phyloP scores from a whole-genome alignment of 2,797 vertebrate species.

The Cuculus canorus region DNA sequence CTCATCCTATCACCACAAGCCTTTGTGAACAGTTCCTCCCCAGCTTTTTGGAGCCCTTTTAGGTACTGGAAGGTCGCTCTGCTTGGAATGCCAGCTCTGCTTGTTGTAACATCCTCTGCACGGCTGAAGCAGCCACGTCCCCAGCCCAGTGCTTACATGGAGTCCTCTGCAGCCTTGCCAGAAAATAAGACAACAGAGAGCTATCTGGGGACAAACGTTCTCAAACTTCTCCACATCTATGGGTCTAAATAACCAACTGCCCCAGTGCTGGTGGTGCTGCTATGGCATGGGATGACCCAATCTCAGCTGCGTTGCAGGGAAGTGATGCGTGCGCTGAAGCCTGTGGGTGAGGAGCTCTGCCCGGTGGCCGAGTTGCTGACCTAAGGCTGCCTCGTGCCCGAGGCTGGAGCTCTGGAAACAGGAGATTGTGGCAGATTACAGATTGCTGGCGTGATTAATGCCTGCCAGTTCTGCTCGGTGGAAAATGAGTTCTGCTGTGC shows the following conservation, averaged over 20 bases:
- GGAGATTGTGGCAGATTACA: not conserved
- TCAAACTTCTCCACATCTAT: not conserved
- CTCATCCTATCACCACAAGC: too few species aligned
- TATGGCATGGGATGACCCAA: not conserved
- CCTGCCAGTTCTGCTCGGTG: not conserved
- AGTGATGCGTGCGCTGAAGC: fast-evolving
- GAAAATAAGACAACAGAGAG: not conserved
- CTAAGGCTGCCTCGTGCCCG: not conserved
- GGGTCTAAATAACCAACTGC: not conserved
- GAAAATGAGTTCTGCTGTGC: not conserved
- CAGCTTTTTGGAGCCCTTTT: too few species aligned
- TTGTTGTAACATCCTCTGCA: not conserved
- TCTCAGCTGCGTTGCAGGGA: not conserved
- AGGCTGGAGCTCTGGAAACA: not conserved
- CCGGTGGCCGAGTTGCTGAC: not conserved
- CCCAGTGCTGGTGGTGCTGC: not conserved
- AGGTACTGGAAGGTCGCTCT: too few species aligned
- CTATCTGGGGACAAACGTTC: not conserved
- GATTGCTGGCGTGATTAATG: not conserved
- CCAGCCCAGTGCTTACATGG: not conserved
- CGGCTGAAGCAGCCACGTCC: not conserved
- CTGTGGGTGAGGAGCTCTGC: not conserved
- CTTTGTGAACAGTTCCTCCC: too few species aligned
- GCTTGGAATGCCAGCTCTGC: not conserved
- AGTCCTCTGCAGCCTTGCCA: not conserved